phyloP scores from a whole-genome alignment of 2,888 invertebrate genomes.

The Pristionchus mayeri region DNA sequence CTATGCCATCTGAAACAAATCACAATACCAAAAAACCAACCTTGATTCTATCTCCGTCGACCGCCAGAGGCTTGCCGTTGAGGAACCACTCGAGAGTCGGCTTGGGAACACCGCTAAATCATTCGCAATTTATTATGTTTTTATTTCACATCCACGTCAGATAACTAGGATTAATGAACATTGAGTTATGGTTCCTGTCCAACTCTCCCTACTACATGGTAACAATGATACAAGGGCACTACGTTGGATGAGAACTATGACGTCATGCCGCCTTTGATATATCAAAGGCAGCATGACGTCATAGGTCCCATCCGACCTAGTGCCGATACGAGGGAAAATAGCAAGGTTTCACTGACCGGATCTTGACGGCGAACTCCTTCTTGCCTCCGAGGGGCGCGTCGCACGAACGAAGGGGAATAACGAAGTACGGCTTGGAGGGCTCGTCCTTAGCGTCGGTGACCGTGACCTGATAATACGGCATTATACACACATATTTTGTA shows the following conservation, averaged over 20 bases:
- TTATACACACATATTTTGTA: background rate
- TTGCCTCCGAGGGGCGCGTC: conserved; percentile 83
- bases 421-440: conserved; percentile 76
- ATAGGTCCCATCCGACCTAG: too few relatives aligned
- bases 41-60: conserved; percentile 61
- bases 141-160: too few relatives aligned
- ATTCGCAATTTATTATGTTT: background rate
- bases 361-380: conserved; percentile 79
- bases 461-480: conserved; percentile 59
- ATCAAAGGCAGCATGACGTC: too few relatives aligned
- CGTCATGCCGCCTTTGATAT: too few relatives aligned
- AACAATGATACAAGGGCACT: too few relatives aligned
- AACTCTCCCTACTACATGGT: too few relatives aligned
- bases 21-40: background rate
- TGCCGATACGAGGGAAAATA: too few relatives aligned
- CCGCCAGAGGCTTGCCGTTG: conserved; percentile 65
- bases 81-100: conserved; percentile 77
- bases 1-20: background rate
- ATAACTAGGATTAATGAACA: too few relatives aligned
- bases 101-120: conserved; percentile 76
- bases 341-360: conserved; percentile 67
- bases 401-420: conserved; percentile 75
- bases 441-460: conserved; percentile 67
- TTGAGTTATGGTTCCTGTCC: too few relatives aligned
- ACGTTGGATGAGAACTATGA: too few relatives aligned